Evolutionary conservation across 2,888 invertebrate genomes (phyloP), one percentile per base, ranked within the genome.

Genomic region (Eupithecia subfuscata): DNA sequence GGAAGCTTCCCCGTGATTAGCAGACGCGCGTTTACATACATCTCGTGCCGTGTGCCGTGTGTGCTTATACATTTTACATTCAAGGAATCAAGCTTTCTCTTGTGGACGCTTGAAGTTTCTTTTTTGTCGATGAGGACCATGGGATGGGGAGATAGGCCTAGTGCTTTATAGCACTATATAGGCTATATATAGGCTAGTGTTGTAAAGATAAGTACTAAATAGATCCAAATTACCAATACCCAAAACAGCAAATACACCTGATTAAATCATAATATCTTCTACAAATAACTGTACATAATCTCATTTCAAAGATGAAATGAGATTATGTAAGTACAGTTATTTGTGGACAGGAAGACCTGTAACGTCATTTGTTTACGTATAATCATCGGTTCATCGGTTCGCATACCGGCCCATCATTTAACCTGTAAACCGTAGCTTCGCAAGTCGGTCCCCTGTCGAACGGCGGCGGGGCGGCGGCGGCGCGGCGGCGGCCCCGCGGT

Each of bases 1-100:
- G 68, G 68, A 90, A 90, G 87, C 89, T 91, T 89, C 87, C 86
- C 86, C 83, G 86, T 91, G 90, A 92, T 91, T 91, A 91, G 89
- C 89, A 87, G 86, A 85, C 87, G 87, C 84, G 82, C 82, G 81
- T 78, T 77, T 74, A 73, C 76, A 73, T 76, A 79, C 82, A 75
- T 76, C 78, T 74, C 78, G 40, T 71, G 75, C 65, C 7, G 30
- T 7, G 18, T 37, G 11, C n/a, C n/a, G n/a, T 11, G 22, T n/a
- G 37, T n/a, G n/a, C n/a, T n/a, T 65, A 40, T 73, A 70, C 48
- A 52, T 69, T 25, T 14, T 64, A 71, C 70, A 71, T 71, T 37
- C 1, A 60, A 60, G 25, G 22, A 25, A 25, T 25, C 25, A 25
- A 25, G 22, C 22, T 56, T n/a, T 60, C 6, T 25, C 60, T 60